These are phyloP conservation scores for Melanaphis sacchari DNA, from an alignment of 1,140 invertebrate species.

Conservation along the genomic window DNA sequence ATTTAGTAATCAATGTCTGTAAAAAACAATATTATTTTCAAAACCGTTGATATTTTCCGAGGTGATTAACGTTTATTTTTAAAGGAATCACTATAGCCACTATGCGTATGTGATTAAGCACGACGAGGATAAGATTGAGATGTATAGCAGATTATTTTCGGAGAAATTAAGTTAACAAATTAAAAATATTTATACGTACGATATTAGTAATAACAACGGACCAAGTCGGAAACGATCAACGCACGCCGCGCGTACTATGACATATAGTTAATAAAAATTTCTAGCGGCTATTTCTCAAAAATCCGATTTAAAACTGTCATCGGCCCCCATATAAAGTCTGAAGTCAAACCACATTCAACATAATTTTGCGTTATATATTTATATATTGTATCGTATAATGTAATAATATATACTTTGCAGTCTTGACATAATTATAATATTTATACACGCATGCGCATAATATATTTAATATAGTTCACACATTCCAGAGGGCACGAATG, in stretches of 20 bases:
- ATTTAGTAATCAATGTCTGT: too few species aligned
- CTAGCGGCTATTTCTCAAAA: not conserved
- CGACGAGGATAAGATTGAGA: not conserved
- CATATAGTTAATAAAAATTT: not conserved
- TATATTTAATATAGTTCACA: not conserved
- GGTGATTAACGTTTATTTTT: too few species aligned
- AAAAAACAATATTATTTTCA: too few species aligned
- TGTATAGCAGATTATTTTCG: not conserved
- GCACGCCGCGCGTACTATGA: not conserved
- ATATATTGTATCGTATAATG: not conserved
- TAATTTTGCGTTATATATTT: not conserved
- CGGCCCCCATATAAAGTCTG: too few species aligned
- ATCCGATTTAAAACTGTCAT: not conserved
- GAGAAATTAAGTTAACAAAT: not conserved
- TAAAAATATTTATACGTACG: not conserved
- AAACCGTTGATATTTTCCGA: too few species aligned
- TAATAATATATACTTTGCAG: not conserved
- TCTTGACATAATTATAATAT: not conserved
- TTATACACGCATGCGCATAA: too few species aligned
- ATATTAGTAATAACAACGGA: not conserved
- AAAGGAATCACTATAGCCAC: too few species aligned
- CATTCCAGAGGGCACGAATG: not conserved
- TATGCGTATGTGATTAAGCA: not conserved
- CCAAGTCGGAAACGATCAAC: too few species aligned
- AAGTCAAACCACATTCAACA: not conserved